These are phyloP conservation scores for Stigmatopora nigra DNA, from an alignment of 2,113 vertebrate species.

Conservation along the genomic window DNA sequence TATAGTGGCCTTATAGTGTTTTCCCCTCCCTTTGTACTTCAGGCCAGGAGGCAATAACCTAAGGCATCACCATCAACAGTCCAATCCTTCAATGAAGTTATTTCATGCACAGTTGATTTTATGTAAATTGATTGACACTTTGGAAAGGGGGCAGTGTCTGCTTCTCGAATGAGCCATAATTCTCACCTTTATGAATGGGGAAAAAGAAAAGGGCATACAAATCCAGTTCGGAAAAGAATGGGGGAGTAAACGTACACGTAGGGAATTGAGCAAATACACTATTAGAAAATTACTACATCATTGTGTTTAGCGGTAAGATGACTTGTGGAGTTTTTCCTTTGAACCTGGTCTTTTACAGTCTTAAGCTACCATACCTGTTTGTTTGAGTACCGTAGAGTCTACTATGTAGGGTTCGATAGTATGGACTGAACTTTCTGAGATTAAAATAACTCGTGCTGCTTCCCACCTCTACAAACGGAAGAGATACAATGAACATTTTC, in stretches of 20 bases:
- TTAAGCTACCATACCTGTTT: background rate
- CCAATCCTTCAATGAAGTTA: slow-evolving; percentile 73
- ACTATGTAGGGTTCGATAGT: background rate
- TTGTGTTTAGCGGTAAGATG: background rate
- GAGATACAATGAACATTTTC: background rate
- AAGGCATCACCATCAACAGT: slow-evolving; percentile 59
- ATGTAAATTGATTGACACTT: slow-evolving; percentile 89
- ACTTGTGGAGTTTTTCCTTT: background rate
- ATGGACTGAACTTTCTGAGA: background rate
- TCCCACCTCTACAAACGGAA: background rate
- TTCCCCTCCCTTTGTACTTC: slow-evolving; percentile 53
- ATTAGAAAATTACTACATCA: background rate
- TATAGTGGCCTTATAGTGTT: slow-evolving; percentile 57
- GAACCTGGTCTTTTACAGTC: background rate
- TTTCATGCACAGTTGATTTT: slow-evolving; percentile 88
- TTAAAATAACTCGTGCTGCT: background rate
- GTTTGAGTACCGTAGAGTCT: background rate
- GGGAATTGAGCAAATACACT: background rate
- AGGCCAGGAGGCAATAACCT: slow-evolving; percentile 58
- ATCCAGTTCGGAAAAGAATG: slow-evolving; percentile 30
- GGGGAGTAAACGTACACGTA: slow-evolving; percentile 39
- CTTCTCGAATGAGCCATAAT: slow-evolving; percentile 77
- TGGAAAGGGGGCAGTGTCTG: slow-evolving; percentile 54
- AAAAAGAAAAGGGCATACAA: slow-evolving; percentile 33
- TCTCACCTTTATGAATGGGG: slow-evolving; percentile 66